Evolutionary conservation across 2,888 invertebrate species (phyloP).

Genomic region (Seira sanloemensis): DNA sequence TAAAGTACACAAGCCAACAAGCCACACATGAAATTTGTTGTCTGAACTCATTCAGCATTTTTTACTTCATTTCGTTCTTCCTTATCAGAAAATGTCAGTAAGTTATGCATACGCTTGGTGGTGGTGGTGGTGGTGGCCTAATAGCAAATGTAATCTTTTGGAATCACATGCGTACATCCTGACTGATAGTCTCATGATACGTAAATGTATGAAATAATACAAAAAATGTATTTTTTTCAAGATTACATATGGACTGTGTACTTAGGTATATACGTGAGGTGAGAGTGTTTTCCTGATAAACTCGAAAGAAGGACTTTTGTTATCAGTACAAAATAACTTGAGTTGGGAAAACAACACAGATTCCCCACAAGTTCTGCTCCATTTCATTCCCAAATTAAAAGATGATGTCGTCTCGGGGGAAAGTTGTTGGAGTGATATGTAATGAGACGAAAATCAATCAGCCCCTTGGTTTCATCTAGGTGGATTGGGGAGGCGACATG

Average conservation of each 20-base stretch:
- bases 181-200: not conserved
- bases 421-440: too few relatives aligned
- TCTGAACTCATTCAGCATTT: slow-evolving; percentile 4
- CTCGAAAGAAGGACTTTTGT: too few relatives aligned
- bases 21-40: not conserved
- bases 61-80: not conserved
- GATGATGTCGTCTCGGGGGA: too few relatives aligned
- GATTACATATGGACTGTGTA: not conserved
- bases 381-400: not conserved
- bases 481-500: not conserved
- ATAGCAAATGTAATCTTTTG: not conserved
- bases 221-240: too few relatives aligned
- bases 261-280: not conserved
- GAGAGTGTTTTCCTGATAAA: too few relatives aligned
- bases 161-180: not conserved
- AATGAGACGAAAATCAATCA: too few relatives aligned
- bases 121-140: not conserved
- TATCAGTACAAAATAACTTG: too few relatives aligned
- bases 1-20: slow-evolving; percentile 28
- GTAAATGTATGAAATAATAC: too few relatives aligned
- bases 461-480: too few relatives aligned
- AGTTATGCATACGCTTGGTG: not conserved
- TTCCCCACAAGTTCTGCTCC: too few relatives aligned
- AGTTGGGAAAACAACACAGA: too few relatives aligned
- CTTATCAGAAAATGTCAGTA: not conserved